Evolutionary conservation across 2,888 invertebrate genomes (phyloP).

Genomic region (Ferrisia virgata): DNA sequence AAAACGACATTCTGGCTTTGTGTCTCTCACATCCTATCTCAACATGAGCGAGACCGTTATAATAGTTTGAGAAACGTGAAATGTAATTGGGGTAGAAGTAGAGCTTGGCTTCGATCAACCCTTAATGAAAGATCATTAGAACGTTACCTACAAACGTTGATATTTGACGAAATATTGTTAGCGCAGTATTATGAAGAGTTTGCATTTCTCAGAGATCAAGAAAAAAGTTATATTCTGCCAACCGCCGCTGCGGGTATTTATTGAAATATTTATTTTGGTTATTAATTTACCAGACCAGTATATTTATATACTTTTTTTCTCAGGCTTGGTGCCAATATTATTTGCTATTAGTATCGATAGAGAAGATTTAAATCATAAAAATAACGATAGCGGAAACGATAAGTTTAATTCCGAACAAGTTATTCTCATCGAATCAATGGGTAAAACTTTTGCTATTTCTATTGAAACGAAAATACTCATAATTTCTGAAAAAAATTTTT

Average conservation of each 20-base stretch:
- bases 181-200: conserved; percentile 78
- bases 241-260: conserved; percentile 77
- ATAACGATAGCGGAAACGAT: not conserved
- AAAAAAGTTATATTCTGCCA: conserved; percentile 73
- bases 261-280: conserved; percentile 1
- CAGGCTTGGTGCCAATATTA: conserved; percentile 80
- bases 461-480: not conserved
- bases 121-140: conserved; percentile 89
- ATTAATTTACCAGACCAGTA: not conserved
- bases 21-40: conserved; percentile 60
- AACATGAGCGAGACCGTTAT: conserved; percentile 84
- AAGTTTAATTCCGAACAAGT: conserved; percentile 3
- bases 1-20: conserved; percentile 63
- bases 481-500: too few species aligned
- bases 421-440: conserved; percentile 31
- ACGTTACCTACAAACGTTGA: conserved; percentile 71
- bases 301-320: not conserved
- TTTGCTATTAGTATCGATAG: conserved; percentile 92
- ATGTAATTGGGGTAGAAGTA: conserved; percentile 75
- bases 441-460: not conserved
- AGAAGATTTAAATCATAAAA: conserved; percentile 63
- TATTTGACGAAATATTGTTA: conserved; percentile 64
- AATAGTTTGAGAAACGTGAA: conserved; percentile 63
- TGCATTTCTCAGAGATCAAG: conserved; percentile 78
- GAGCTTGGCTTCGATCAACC: conserved; percentile 84